Evolutionary conservation across 2,113 vertebrate genomes (phyloP).

Genomic region (Trematocara zebra): DNA sequence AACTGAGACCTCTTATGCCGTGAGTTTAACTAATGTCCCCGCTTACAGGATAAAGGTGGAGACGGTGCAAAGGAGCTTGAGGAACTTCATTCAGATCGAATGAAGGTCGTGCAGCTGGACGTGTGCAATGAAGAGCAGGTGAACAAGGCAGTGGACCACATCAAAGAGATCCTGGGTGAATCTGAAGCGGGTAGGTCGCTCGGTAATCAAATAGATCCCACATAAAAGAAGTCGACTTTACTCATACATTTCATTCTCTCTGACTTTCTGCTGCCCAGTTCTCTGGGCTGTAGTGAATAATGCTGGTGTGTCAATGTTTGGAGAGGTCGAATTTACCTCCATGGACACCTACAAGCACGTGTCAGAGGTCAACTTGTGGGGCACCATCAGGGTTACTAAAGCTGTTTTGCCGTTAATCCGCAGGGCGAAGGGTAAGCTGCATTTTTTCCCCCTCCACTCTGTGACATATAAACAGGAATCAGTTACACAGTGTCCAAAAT

Average conservation of each 20-base stretch:
- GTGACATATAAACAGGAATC: not conserved
- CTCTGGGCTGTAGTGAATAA: slow-evolving; percentile 89
- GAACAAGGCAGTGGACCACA: slow-evolving; percentile 65
- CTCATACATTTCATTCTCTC: not conserved
- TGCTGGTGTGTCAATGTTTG: slow-evolving; percentile 77
- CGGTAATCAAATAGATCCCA: not conserved
- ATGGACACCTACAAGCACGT: slow-evolving; percentile 79
- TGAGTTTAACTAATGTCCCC: not conserved
- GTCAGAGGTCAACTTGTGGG: slow-evolving; percentile 84
- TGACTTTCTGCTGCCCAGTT: slow-evolving; percentile 59
- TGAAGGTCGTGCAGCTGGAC: slow-evolving; percentile 84
- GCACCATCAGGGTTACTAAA: slow-evolving; percentile 84
- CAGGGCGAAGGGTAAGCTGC: slow-evolving; percentile 76
- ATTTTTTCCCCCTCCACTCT: not conserved
- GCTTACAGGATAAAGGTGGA: slow-evolving; percentile 70
- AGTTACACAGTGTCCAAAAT: not conserved
- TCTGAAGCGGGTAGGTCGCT: slow-evolving; percentile 66
- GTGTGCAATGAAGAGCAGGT: slow-evolving; percentile 84
- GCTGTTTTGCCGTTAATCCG: slow-evolving; percentile 82
- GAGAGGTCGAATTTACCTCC: slow-evolving; percentile 84
- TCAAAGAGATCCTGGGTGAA: slow-evolving; percentile 69
- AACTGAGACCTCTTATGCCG: not conserved
- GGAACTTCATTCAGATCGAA: slow-evolving; percentile 72
- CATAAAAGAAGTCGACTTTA: not conserved
- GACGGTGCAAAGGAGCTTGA: slow-evolving; percentile 73